Base-by-base conservation (phyloP, 2,888 invertebrate genomes). In the Embidobia sp. region DNA sequence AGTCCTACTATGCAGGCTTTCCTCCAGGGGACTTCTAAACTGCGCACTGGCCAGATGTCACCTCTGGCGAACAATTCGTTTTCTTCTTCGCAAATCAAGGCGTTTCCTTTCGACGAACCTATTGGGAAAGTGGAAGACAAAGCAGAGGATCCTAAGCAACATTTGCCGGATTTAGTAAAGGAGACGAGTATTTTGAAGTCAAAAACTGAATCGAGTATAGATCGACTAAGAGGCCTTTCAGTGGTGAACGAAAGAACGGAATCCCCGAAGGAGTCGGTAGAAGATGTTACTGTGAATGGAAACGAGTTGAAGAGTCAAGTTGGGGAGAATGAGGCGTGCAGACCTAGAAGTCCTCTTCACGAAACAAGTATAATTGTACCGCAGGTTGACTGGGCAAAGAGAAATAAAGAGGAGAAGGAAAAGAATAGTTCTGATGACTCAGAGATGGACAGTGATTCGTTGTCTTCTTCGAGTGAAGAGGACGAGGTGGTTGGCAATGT, bases 1-100 rank as follows among this genome's bases (percentile, higher is more conserved):
- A 93, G 93, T 84, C 92, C 93, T 0, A 92, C 93, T 42, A 94
- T 94, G 93, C 93, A 94, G 85, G 93, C 93, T 2, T 93, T 94
- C 82, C 87, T 94, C 63, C 92, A 93, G 81, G 90, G 90, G 8
- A 90, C 5, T 86, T 89, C 2, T 80, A 85, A 22, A 26, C 19
- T 63, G 15, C 79, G 3, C 1, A 74, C 4, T 42, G 76, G 81
- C 46, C 80, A 79, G 22, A 63, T 80, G 15, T 89, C 90, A 2
- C 91, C 89, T 7, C 75, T 89, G 8, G 87, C 89, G 1, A 86
- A 86, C 1, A 63, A 66, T 8, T 48, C 82, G 18, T 79, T 80
- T 13, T 70, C 81, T 3, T 72, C 78, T 66, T n/a, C n/a, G n/a
- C 72, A 81, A 0, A 49, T 78, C n/a, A 85, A 81, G 16, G 64